These are phyloP conservation scores for Oligia fasciuncula DNA, from an alignment of 2,888 invertebrate genomes.

Conservation along the genomic window DNA sequence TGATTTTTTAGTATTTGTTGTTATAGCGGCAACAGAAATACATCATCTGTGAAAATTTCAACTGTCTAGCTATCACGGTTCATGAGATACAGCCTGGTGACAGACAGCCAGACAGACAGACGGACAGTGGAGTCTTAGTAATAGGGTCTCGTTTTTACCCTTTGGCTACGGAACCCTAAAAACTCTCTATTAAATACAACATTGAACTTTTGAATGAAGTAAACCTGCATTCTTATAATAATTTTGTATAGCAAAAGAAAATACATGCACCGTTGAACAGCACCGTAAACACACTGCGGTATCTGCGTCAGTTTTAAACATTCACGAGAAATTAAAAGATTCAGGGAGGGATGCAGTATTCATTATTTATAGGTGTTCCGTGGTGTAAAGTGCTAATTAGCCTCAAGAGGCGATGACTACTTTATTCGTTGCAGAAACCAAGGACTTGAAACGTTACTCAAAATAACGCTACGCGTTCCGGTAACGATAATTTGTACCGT, in stretches of 20 bases:
- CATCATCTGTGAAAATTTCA: no score
- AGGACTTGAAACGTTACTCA: no score
- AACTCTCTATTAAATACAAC: background rate
- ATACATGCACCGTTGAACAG: conserved; percentile 8
- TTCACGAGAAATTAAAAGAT: conserved; percentile 45
- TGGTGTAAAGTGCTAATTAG: conserved; percentile 51
- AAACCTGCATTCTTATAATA: background rate
- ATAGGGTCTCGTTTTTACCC: no score
- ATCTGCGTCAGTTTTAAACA: conserved; percentile 47
- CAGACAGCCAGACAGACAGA: no score
- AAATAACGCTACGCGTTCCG: no score
- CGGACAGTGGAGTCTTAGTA: no score
- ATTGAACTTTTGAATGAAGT: background rate
- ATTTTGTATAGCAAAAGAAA: background rate
- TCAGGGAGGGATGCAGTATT: conserved; percentile 26
- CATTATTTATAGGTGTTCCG: conserved; percentile 26
- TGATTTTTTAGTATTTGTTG: no score
- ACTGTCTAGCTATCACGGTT: no score
- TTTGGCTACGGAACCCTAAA: no score
- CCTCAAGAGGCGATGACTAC: conserved; percentile 20
- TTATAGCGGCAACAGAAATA: no score
- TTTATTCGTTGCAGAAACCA: background rate
- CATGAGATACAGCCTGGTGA: no score
- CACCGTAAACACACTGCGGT: conserved; percentile 9
- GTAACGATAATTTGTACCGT: no score